Evolutionary conservation across 2,888 invertebrate species (phyloP), one percentile per base, ranked within the genome.

Genomic region (Leptarthrus brevirostris): DNA sequence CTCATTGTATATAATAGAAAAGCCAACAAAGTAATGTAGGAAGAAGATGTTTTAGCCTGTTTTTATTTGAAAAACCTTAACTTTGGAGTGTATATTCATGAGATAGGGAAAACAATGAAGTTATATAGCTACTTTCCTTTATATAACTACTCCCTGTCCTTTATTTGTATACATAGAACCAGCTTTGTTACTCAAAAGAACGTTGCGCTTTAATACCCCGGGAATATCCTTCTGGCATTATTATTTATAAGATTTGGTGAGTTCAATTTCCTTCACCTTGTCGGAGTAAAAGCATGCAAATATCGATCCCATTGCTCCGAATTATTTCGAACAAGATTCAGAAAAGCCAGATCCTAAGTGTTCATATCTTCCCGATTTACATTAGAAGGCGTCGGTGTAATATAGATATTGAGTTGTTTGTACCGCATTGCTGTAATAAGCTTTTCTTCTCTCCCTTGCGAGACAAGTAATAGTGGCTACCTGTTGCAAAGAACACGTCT

Each of bases 211-310:
- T 75, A 75, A 73, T 75, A 70, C 73, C 73, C 16, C 53, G 71
- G 64, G 75, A 75, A 75, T 70, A 73, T 75, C 75, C 73, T 75
- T 75, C 70, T 75, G 44, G 30, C 73, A 61, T 73, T 73, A 75
- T 75, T 75, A 75, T 75, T 75, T 73, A 75, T 75, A 75, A 73
- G 75, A 75, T 73, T 73, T 75, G 61, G 71, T 75, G 70, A 64
- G 75, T 75, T 75, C 73, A 73, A 73, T 75, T 75, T 75, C 75
- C 73, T 73, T 61, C 53, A 24, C 10, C 49, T 22, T 4, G 22
- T 22, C 22, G 70, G 49, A 40, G 44, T 40, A 40, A 26, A 49
- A 47, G 20, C 52, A 61, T 61, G 64, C 56, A 74, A 74, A 30
- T 26, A 6, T 47, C 24, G 18, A 20, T 10, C 44, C 49, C 24